Base-by-base conservation (phyloP, 2,888 invertebrate species). In the Eristalinus aeneus region DNA sequence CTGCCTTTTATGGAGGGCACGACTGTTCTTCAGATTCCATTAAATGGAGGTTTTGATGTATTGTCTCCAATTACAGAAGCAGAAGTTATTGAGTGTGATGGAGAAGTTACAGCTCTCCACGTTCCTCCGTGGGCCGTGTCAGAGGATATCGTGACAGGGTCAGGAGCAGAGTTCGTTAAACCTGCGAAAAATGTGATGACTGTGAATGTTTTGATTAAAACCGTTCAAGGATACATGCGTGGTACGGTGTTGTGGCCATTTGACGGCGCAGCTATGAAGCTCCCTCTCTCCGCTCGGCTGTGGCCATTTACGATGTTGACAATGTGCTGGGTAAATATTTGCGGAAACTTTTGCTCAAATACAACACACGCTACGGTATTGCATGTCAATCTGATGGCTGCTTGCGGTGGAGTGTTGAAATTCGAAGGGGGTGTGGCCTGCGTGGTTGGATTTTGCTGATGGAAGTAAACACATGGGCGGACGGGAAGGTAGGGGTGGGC, bases 21-120 rank as follows among this genome's bases (percentile, higher is more conserved):
- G 56, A 23, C 36, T 72, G 63, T 63, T 68, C 39, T 16, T 63
- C 23, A 34, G 58, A 77, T 72, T 11, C 22, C 27, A 60, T 63
- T 34, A 58, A 31, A 23, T 16, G 46, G 39, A 64, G 32, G 39
- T 10, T 78, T 36, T 71, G 36, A 67, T 75, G 60, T 65, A 75
- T 74, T 77, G 68, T 83, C 73, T 73, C 60, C 69, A 64, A 58
- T 67, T 75, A 27, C 31, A 32, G 60, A 63, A 34, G 39, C 10
- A 64, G 16, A 58, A 71, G 32, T 23, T 77, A 56, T 63, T 63
- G 76, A 65, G 67, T 23, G 54, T 23, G 61, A 65, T 75, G 76
- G 61, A 69, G 65, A 34, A 71, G 65, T 16, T 34, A 23, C 56
- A 2, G 0, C 20, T 1, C 23, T 22, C 22, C 22, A 46, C 46